Evolutionary conservation across 2,113 vertebrate genomes (phyloP), one percentile per base, ranked within the genome.

Genomic region (Fulica atra): DNA sequence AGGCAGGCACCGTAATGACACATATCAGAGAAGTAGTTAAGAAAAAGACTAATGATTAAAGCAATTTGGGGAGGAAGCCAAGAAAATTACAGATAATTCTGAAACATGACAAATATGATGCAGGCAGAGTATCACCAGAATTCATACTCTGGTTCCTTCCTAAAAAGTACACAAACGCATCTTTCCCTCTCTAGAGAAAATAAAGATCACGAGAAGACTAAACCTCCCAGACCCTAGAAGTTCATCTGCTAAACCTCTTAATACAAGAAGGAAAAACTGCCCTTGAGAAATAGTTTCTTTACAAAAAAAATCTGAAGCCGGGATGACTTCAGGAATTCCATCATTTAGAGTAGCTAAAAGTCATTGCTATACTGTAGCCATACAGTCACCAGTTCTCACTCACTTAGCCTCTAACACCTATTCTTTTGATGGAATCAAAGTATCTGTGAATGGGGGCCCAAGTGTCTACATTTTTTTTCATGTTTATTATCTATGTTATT

Each of bases 11-110:
- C 36, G 76, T 48, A 92, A 88, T 53, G 69, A 88, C 76, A 95
- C 40, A 13, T 68, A 90, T 76, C 76, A 86, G 60, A 93, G 72
- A 80, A 53, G 36, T 42, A 71, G 82, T 69, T 94, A 86, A 78
- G 88, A 91, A 93, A 90, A 93, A 73, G 74, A 42, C 42, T 92
- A 82, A 92, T 40, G 53, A 96, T 92, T 93, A 93, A 95, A 93
- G 82, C 33, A 92, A 86, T 92, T 38, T 76, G 56, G 9, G 25
- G 72, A 88, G 83, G 80, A 92, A 94, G 76, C 38, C 77, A 93
- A 81, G 90, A 94, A 95, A 96, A 96, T 90, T 42, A 88, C 29
- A 78, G 35, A 74, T 78, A 31, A 94, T 90, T 86, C 69, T 95
- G 76, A 83, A 93, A 74, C 36, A 68, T 38, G 42, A 84, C 70